These are phyloP conservation scores for Polydrusus cervinus DNA, from an alignment of 2,888 invertebrate genomes.

Conservation along the genomic window DNA sequence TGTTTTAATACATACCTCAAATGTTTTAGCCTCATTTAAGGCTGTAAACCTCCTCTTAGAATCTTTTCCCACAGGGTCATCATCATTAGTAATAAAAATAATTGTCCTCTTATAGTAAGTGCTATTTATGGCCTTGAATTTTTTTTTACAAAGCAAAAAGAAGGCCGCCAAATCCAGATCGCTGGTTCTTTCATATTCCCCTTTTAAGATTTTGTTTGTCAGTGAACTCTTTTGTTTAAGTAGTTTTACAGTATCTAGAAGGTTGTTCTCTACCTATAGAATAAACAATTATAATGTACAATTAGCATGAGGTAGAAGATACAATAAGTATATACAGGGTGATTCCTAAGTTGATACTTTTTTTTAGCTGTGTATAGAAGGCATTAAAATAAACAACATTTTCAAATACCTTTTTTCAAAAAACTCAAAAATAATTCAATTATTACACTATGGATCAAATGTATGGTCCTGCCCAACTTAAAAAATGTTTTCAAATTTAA, in stretches of 20 bases:
- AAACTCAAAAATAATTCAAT: too few species aligned
- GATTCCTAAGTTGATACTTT: too few species aligned
- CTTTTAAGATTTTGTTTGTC: slow-evolving; percentile 57
- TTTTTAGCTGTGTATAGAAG: too few species aligned
- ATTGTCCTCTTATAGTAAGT: slow-evolving; percentile 59
- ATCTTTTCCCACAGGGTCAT: slow-evolving; percentile 61
- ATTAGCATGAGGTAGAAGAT: too few species aligned
- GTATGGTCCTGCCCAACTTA: too few species aligned
- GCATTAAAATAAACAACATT: too few species aligned
- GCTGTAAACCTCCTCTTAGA: slow-evolving; percentile 61
- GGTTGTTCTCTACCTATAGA: slow-evolving; percentile 55
- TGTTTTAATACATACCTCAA: slow-evolving; percentile 40
- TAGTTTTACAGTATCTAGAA: slow-evolving; percentile 60
- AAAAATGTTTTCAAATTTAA: too few species aligned
- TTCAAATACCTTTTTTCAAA: too few species aligned
- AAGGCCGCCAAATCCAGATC: slow-evolving; percentile 61
- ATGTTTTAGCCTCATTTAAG: slow-evolving; percentile 64
- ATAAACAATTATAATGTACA: too few species aligned
- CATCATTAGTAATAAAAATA: slow-evolving; percentile 64
- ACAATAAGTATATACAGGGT: too few species aligned
- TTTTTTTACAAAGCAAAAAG: slow-evolving; percentile 62
- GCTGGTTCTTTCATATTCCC: slow-evolving; percentile 57
- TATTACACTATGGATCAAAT: too few species aligned
- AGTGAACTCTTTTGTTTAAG: slow-evolving; percentile 56
- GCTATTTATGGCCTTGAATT: slow-evolving; percentile 61